A percentile compares a stretch with the other conserved stretches of the same genome.
Evolutionary conservation across 37 sponge, comb jelly and placozoan genomes (phyloP).

Genomic region (Ianthella basta): DNA sequence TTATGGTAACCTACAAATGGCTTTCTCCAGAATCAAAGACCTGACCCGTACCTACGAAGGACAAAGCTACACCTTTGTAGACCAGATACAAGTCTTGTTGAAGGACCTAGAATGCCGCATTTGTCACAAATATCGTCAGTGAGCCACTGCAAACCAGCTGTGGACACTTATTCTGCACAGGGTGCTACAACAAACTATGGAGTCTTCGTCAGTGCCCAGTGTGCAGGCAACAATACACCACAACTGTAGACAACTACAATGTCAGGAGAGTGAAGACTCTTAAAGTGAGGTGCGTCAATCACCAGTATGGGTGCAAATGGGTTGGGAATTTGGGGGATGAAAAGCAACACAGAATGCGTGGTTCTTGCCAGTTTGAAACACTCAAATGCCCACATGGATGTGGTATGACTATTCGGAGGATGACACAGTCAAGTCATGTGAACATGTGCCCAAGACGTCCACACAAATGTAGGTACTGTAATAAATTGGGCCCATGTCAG

Average conservation of each 20-base stretch:
- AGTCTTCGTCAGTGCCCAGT: not conserved
- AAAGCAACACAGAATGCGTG: not conserved
- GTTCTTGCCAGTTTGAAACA: not conserved
- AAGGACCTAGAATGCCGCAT: conserved; percentile 1
- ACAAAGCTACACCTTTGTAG: not conserved
- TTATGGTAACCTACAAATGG: too few relatives aligned
- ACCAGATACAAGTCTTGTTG: not conserved
- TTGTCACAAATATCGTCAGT: not conserved
- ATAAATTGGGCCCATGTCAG: too few relatives aligned
- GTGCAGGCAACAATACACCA: not conserved
- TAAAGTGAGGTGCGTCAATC: not conserved
- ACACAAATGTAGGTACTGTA: too few relatives aligned
- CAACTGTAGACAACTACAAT: not conserved
- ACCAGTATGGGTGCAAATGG: not conserved
- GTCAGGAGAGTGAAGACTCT: conserved; percentile 1
- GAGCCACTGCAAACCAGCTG: conserved; percentile 22
- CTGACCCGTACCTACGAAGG: not conserved
- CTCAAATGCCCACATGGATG: too few relatives aligned
- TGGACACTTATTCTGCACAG: conserved; percentile 19
- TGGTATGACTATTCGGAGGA: too few relatives aligned
- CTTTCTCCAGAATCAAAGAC: not conserved
- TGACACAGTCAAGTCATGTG: too few relatives aligned
- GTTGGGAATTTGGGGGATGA: not conserved
- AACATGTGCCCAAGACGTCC: too few relatives aligned
- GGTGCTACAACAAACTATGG: not conserved